These are phyloP conservation scores for Cheilosia pagana DNA, from an alignment of 2,888 invertebrate genomes.

Conservation along the genomic window DNA sequence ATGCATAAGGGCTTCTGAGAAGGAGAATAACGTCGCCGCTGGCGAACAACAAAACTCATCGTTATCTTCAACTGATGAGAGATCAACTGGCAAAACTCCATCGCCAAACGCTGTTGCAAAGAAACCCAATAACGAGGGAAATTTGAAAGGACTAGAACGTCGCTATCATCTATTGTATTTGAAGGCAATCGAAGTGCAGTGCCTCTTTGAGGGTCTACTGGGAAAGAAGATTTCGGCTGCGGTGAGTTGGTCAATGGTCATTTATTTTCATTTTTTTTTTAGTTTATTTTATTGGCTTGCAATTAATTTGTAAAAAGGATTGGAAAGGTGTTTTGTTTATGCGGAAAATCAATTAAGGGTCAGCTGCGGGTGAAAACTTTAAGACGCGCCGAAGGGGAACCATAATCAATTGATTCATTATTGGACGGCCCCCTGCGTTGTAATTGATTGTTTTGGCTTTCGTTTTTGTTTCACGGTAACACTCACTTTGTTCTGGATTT, in stretches of 20 bases:
- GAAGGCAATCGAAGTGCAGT: constrained; percentile 95
- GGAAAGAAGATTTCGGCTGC: constrained; percentile 87
- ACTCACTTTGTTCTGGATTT: too few species aligned
- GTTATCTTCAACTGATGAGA: constrained; percentile 78
- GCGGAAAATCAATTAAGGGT: too few species aligned
- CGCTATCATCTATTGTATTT: constrained; percentile 96
- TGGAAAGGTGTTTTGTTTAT: not conserved
- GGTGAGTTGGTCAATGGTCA: constrained; percentile 83
- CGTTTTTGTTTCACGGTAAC: too few species aligned
- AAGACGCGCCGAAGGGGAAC: too few species aligned
- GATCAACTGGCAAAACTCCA: constrained; percentile 75
- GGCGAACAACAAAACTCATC: constrained; percentile 78
- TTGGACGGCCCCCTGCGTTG: too few species aligned
- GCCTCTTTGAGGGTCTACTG: constrained; percentile 92
- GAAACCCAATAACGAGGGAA: constrained; percentile 80
- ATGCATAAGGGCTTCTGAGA: constrained; percentile 88
- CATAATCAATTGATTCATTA: too few species aligned
- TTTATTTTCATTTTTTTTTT: constrained; percentile 2
- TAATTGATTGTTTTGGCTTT: too few species aligned
- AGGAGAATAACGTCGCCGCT: constrained; percentile 79
- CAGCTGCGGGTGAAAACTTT: too few species aligned
- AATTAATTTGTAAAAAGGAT: not conserved
- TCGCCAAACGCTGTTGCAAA: constrained; percentile 75
- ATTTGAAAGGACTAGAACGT: constrained; percentile 88
- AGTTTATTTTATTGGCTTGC: not conserved